phyloP scores from a whole-genome alignment of 2,888 invertebrate genomes.

The Corbicula japonica region DNA sequence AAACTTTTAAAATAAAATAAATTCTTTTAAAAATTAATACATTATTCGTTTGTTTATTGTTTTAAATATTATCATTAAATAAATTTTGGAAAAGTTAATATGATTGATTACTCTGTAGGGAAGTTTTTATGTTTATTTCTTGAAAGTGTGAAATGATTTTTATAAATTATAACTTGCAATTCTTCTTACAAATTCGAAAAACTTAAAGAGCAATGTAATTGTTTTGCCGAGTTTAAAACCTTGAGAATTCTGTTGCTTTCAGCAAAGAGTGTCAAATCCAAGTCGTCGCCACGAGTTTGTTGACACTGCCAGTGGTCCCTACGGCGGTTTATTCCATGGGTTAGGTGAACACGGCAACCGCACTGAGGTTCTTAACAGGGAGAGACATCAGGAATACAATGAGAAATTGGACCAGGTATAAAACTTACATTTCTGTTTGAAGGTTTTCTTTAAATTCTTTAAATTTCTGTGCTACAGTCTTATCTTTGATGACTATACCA shows the following conservation, averaged over 20 bases:
- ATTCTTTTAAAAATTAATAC: no score
- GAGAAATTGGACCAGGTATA: conserved; percentile 11
- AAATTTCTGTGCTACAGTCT: no score
- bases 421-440: background rate
- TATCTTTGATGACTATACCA: no score
- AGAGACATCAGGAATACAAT: conserved; percentile 58
- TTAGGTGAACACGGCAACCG: conserved; percentile 59
- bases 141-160: background rate
- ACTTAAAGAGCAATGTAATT: background rate
- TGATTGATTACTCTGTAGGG: no score
- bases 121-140: background rate
- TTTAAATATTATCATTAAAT: no score
- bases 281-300: conserved; percentile 56
- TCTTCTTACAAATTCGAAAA: background rate
- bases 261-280: conserved; percentile 54
- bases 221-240: background rate
- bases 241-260: background rate
- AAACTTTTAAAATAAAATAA: no score
- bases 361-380: conserved; percentile 46
- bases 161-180: background rate
- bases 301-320: conserved; percentile 52
- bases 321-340: conserved; percentile 57
- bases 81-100: no score
- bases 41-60: no score
- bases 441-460: no score